These are phyloP conservation scores for Argyresthia albistria DNA, from an alignment of 2,888 invertebrate genomes.

Conservation along the genomic window DNA sequence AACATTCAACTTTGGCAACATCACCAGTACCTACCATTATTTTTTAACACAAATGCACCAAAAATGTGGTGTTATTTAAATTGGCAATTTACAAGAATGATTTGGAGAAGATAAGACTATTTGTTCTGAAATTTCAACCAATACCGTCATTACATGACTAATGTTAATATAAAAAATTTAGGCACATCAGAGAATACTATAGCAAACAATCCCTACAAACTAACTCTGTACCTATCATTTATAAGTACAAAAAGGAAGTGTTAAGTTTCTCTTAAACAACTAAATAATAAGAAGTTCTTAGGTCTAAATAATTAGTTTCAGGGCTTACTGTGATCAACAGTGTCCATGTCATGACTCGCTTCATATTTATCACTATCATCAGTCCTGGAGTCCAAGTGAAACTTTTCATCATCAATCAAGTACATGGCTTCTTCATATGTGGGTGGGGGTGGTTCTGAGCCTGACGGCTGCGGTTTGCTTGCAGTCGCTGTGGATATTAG, in stretches of 20 bases:
- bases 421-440: slow-evolving; percentile 77
- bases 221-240: slow-evolving; percentile 9
- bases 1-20: background rate
- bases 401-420: slow-evolving; percentile 61
- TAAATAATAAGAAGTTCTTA: slow-evolving; percentile 22
- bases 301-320: slow-evolving; percentile 26
- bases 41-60: too few relatives aligned
- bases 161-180: slow-evolving; percentile 26
- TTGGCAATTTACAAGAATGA: too few relatives aligned
- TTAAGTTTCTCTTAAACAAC: slow-evolving; percentile 48
- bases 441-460: slow-evolving; percentile 73
- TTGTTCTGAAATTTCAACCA: too few relatives aligned
- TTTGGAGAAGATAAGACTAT: too few relatives aligned
- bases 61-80: too few relatives aligned
- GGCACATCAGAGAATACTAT: slow-evolving; percentile 62
- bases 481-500: slow-evolving; percentile 54
- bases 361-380: slow-evolving; percentile 51
- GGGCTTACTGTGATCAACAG: slow-evolving; percentile 46
- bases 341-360: slow-evolving; percentile 40
- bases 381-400: slow-evolving; percentile 31
- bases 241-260: slow-evolving; percentile 45
- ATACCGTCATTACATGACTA: too few relatives aligned
- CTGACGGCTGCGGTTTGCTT: slow-evolving; percentile 55
- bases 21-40: background rate
- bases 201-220: slow-evolving; percentile 27